Evolutionary conservation across 2,888 invertebrate genomes (phyloP).

Genomic region (Ferdinandea cuprea): DNA sequence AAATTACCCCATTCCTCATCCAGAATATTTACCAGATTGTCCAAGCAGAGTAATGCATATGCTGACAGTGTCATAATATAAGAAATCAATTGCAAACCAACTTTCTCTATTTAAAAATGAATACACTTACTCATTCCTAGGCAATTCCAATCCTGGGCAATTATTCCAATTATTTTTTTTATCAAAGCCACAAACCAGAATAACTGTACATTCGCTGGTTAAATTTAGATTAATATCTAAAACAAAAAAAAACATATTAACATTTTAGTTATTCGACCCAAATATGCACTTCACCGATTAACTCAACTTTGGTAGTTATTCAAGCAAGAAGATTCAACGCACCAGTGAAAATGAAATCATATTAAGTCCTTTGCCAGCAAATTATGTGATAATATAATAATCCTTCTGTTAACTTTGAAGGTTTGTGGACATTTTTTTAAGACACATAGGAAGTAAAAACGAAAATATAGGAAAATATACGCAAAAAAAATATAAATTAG

Average conservation of each 20-base stretch:
- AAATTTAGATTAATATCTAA: conserved; percentile 40
- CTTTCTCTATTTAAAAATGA: no score
- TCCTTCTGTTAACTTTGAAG: conserved; percentile 54
- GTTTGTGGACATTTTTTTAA: conserved; percentile 47
- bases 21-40: no score
- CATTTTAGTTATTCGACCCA: conserved; percentile 64
- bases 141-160: no score
- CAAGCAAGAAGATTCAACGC: conserved; percentile 52
- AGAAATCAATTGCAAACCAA: no score
- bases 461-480: conserved; percentile 24
- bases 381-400: conserved; percentile 65
- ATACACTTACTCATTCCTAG: no score
- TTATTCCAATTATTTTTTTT: no score
- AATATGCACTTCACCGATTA: conserved; percentile 50
- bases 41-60: no score
- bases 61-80: no score
- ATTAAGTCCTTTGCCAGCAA: conserved; percentile 58
- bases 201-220: conserved; percentile 56
- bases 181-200: no score
- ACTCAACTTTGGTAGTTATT: conserved; percentile 33
- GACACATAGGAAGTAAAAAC: background rate
- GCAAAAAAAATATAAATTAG: conserved; percentile 64
- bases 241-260: conserved; percentile 14
- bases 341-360: conserved; percentile 54
- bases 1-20: no score